A percentile compares a stretch with the other conserved stretches of the same genome.
These are phyloP conservation scores for Metellina segmentata DNA, from an alignment of 2,888 invertebrate genomes.

Conservation along the genomic window DNA sequence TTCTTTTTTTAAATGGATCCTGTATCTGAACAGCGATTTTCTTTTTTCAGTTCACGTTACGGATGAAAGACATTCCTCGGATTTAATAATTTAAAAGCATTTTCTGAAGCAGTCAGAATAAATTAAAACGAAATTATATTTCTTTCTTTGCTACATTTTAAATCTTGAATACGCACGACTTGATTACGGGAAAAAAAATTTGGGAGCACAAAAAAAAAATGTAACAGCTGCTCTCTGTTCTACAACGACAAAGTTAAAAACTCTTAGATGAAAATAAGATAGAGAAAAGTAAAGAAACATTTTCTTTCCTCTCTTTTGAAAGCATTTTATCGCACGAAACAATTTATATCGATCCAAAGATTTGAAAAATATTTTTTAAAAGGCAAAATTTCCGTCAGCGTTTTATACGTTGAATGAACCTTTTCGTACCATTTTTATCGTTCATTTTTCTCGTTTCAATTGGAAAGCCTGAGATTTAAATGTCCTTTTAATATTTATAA, in stretches of 20 bases:
- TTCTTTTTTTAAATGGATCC: no score
- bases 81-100: constrained; percentile 24
- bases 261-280: constrained; percentile 16
- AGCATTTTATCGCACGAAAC: constrained; percentile 59
- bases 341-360: constrained; percentile 54
- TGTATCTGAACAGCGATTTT: not conserved
- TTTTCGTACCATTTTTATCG: constrained; percentile 55
- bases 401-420: constrained; percentile 14
- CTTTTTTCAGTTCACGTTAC: not conserved
- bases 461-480: constrained; percentile 54
- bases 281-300: constrained; percentile 11
- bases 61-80: not conserved
- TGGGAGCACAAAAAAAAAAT: not conserved
- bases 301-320: constrained; percentile 16
- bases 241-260: constrained; percentile 47
- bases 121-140: constrained; percentile 46
- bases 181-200: constrained; percentile 32
- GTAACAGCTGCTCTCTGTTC: constrained; percentile 41
- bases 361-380: constrained; percentile 36
- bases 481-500: constrained; percentile 63
- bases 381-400: constrained; percentile 23
- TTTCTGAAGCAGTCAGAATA: constrained; percentile 36
- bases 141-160: constrained; percentile 24
- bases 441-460: constrained; percentile 35
- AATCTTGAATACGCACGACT: constrained; percentile 18